Base-by-base conservation (phyloP, 2,113 vertebrate species). In the Sinosuthora webbiana region DNA sequence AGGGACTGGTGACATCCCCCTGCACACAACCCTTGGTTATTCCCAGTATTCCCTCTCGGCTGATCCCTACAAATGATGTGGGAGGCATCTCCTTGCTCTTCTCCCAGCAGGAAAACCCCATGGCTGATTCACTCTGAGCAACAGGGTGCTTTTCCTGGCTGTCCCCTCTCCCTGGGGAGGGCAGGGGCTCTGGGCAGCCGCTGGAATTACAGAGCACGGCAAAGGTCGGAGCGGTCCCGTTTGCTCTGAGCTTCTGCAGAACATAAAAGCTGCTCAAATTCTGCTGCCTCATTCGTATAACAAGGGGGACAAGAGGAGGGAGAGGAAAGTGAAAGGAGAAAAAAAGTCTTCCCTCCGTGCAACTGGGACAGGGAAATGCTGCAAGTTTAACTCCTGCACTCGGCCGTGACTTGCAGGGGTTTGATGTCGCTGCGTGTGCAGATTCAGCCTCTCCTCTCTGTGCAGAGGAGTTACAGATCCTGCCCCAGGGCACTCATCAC, bases 231-330 rank as follows among this genome's bases (percentile, higher is more conserved):
- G 84, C 16, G 17, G 78, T 68, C 62, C 69, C 0, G 1, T 59
- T 79, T 52, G 63, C 90, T 79, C 70, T n/a, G 91, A 39, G 27
- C 70, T 79, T 24, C 59, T 69, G 30, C 49, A 30, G 84, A 53
- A 94, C 93, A 65, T 22, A 22, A 79, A 55, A 85, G 59, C 67
- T 4, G 24, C 39, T 82, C n/a, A 65, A 93, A 88, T 93, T 94
- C 84, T 94, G 93, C 93, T 77, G 89, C 76, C 89, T 96, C 94
- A 89, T 62, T 62, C 6, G 0, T 90, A 82, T 93, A 94, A 89
- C 45, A 4, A 87, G 77, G 35, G 80, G 81, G 55, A 52, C 53
- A 78, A 33, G 23, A 50, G n/a, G 68, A 90, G 75, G 3, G 11
- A 82, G 57, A 74, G 35, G 70, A 57, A 87, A 90, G 83, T 39